Base-by-base conservation (phyloP, 2,797 vertebrate species). In the Girardinus metallicus region DNA sequence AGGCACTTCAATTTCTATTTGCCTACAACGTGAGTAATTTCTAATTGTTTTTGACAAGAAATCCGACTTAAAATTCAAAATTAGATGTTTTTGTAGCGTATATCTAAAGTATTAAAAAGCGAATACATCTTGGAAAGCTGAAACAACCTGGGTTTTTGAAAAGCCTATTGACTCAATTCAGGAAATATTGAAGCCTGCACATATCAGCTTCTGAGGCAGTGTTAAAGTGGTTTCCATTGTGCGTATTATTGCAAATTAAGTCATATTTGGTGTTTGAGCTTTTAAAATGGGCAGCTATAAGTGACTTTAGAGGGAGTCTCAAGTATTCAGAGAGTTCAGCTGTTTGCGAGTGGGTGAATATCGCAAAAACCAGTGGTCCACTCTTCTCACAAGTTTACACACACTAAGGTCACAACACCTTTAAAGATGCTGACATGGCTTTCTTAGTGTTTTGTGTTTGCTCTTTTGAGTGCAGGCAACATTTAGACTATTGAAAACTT, bases 401-500 rank as follows among this genome's bases (percentile, higher is more conserved):
- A 36, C 15, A 7, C 31, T 64, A 64, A 66, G 64, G 36, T 66
- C 36, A 44, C n/a, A n/a, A 3, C 23, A n/a, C 39, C n/a, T n/a
- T 70, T 70, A 43, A 44, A 70, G 41, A 71, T 29, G 23, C 5
- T 7, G 39, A 12, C 11, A n/a, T 44, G 39, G 26, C 23, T 71
- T 44, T 71, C 8, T 13, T 7, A n/a, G 49, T 13, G 26, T 4
- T 44, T n/a, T 8, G n/a, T 7, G 41, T 6, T 44, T 29, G 41
- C 11, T 70, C 39, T 70, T 70, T 44, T 44, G 26, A 29, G 29
- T 34, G 43, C 9, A 36, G 10, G 46, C 29, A 23, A 71, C 51
- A 66, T 78, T 41, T 73, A 71, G 76, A 39, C 36, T 62, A 47
- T 2, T 66, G 16, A 70, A 23, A 83, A 36, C 73, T 43, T 36